Evolutionary conservation across 2,113 vertebrate genomes (phyloP).

Genomic region (Istiophorus platypterus): DNA sequence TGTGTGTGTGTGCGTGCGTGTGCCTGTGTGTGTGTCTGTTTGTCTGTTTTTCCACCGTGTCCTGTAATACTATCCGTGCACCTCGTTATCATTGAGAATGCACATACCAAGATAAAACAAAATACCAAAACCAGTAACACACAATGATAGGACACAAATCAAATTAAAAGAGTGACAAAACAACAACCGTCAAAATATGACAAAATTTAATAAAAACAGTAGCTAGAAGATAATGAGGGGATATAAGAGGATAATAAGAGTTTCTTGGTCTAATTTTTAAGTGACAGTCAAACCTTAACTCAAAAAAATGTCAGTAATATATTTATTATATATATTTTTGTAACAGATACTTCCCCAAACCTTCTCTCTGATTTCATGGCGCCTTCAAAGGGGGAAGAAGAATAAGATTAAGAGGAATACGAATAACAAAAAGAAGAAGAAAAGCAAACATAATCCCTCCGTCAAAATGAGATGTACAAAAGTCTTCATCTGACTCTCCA

Average conservation of each 20-base stretch:
- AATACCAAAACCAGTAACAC: background rate
- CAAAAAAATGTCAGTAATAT: background rate
- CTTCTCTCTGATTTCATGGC: constrained; percentile 1
- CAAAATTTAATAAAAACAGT: background rate
- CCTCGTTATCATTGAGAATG: constrained; percentile 14
- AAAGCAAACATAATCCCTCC: constrained; percentile 15
- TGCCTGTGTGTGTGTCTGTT: constrained; percentile 19
- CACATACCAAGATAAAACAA: background rate
- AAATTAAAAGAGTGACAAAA: background rate
- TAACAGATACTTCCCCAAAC: background rate
- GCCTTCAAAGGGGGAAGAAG: background rate
- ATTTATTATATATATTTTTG: constrained; percentile 13
- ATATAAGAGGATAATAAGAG: background rate
- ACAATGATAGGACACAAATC: background rate
- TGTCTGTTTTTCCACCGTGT: background rate
- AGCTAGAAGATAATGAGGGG: background rate
- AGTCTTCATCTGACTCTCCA: constrained; percentile 11
- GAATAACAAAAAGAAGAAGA: background rate
- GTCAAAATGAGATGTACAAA: constrained; percentile 32
- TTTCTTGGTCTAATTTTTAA: background rate
- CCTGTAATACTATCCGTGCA: constrained; percentile 35
- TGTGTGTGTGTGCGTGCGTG: constrained; percentile 11
- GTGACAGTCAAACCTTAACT: background rate
- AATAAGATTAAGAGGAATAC: background rate
- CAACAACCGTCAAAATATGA: background rate